A percentile compares a stretch with the other conserved stretches of the same genome.
These are phyloP conservation scores for Sinonovacula constricta DNA, from an alignment of 1,140 invertebrate genomes.

Conservation along the genomic window DNA sequence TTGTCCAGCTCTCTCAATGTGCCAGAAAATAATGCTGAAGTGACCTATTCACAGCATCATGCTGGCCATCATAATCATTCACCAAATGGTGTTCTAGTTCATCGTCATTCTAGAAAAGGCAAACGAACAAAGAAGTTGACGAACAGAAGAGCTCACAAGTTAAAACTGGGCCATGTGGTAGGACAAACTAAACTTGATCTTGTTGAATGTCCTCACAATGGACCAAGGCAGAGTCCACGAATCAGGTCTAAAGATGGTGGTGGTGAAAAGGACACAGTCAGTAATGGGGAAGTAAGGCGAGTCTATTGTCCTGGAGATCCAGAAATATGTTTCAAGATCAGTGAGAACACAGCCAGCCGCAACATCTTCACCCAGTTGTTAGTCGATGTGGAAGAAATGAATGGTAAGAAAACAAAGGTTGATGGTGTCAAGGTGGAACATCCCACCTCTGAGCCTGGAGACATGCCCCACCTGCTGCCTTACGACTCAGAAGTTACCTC, in stretches of 20 bases:
- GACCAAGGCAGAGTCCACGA: slow-evolving; percentile 43
- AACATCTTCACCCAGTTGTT: slow-evolving; percentile 48
- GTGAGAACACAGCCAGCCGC: background rate
- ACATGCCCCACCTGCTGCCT: slow-evolving; percentile 43
- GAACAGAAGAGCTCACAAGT: slow-evolving; percentile 18
- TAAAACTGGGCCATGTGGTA: slow-evolving; percentile 14
- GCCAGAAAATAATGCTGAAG: background rate
- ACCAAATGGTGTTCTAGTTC: background rate
- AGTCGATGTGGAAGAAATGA: slow-evolving; percentile 34
- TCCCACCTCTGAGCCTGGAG: background rate
- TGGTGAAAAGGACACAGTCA: background rate
- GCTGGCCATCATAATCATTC: no score
- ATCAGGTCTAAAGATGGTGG: slow-evolving; percentile 17
- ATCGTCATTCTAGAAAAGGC: slow-evolving; percentile 29
- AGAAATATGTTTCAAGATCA: slow-evolving; percentile 32
- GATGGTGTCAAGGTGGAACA: slow-evolving; percentile 19
- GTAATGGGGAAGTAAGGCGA: background rate
- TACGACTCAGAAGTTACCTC: slow-evolving; percentile 29
- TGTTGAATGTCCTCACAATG: no score
- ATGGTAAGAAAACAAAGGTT: slow-evolving; percentile 13
- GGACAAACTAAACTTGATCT: no score
- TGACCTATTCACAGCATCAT: no score
- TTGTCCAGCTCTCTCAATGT: background rate
- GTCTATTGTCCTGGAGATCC: slow-evolving; percentile 25
- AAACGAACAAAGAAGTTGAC: slow-evolving; percentile 37